Evolutionary conservation across 2,888 invertebrate species (phyloP).

Genomic region (Caenorhabditis sp.): DNA sequence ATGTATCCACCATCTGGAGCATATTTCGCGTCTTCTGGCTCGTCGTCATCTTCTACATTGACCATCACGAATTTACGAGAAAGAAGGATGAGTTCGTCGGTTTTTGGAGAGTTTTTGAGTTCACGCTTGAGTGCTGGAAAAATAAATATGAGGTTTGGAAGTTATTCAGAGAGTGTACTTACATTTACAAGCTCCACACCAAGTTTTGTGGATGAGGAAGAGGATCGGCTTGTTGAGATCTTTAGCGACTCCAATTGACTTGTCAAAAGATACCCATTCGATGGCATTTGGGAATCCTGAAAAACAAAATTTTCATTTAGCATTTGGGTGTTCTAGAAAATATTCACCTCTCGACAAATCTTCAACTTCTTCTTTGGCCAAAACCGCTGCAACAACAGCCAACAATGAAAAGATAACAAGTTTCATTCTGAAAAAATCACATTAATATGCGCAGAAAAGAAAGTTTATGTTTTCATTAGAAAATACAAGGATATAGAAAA

Average conservation of each 20-base stretch:
- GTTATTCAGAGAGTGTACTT: background rate
- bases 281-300: conserved; percentile 67
- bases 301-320: conserved; percentile 7
- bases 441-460: too few relatives aligned
- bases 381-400: conserved; percentile 1
- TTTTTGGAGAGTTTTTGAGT: conserved; percentile 62
- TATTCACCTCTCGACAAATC: conserved; percentile 22
- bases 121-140: conserved; percentile 57
- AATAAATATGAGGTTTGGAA: background rate
- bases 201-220: conserved; percentile 74
- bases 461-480: too few relatives aligned
- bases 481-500: conserved; percentile 5
- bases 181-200: conserved; percentile 74
- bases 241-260: conserved; percentile 64
- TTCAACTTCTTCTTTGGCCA: conserved; percentile 34
- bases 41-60: conserved; percentile 73
- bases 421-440: conserved; percentile 24
- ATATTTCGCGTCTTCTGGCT: conserved; percentile 72
- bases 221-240: conserved; percentile 72
- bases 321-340: background rate
- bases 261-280: conserved; percentile 66
- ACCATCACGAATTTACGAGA: conserved; percentile 72
- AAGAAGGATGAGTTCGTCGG: conserved; percentile 71
- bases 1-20: conserved; percentile 73
- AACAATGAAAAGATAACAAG: conserved; percentile 18